Evolutionary conservation across 1,140 invertebrate genomes (phyloP).

Genomic region (Maniola jurtina): DNA sequence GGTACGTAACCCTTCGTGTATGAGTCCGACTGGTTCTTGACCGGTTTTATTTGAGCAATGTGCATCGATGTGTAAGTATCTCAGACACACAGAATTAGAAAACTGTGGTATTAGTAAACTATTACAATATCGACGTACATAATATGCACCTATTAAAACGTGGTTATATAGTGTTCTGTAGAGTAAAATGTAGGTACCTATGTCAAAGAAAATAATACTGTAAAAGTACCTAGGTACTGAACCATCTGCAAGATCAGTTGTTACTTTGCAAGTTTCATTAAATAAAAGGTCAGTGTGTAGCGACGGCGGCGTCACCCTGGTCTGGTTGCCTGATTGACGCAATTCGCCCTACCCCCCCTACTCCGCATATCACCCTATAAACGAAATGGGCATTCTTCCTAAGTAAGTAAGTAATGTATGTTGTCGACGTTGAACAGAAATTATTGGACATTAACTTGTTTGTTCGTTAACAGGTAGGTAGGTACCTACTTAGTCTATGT

Average conservation of each 20-base stretch:
- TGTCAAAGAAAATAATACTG: too few species aligned
- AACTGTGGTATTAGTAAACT: too few species aligned
- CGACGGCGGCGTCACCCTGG: slow-evolving; percentile 31
- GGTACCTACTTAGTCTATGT: too few species aligned
- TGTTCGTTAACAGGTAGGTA: not conserved
- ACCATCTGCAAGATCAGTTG: not conserved
- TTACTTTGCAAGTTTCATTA: not conserved
- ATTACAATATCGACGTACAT: too few species aligned
- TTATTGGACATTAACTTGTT: slow-evolving; percentile 35
- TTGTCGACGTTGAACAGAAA: slow-evolving; percentile 35
- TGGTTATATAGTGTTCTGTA: too few species aligned
- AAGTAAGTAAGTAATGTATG: slow-evolving; percentile 39
- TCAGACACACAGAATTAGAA: too few species aligned
- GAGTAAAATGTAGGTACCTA: too few species aligned
- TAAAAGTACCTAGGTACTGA: not conserved
- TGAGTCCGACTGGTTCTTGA: too few species aligned
- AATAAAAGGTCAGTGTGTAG: slow-evolving; percentile 5
- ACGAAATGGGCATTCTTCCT: slow-evolving; percentile 61
- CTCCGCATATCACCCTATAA: slow-evolving; percentile 40
- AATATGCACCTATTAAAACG: too few species aligned
- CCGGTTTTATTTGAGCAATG: too few species aligned
- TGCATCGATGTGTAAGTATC: too few species aligned
- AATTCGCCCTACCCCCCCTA: slow-evolving; percentile 32
- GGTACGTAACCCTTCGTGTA: too few species aligned
- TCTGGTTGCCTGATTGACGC: slow-evolving; percentile 54